Conservation (phyloP, 2,888 invertebrate genomes). For the Agrotis puta region DNA sequence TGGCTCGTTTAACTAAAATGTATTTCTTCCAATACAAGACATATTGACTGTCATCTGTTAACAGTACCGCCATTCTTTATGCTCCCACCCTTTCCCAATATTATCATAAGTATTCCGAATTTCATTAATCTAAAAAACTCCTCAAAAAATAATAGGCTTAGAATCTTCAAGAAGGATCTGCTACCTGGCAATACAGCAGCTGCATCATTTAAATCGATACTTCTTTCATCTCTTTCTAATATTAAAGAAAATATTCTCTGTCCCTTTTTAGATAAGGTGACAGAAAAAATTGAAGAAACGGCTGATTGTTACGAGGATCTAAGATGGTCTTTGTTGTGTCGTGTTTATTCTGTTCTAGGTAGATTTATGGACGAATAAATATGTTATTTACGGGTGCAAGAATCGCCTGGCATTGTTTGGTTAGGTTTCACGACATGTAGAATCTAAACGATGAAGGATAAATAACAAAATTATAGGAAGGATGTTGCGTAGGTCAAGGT, state of each 20-base stretch:
- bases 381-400: conserved; percentile 45
- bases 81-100: conserved; percentile 55
- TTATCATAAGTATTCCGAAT: conserved; percentile 64
- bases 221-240: conserved; percentile 72
- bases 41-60: conserved; percentile 51
- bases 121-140: conserved; percentile 66
- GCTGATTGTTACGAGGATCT: conserved; percentile 57
- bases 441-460: too few species aligned
- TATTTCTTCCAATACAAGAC: conserved; percentile 13
- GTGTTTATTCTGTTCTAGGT: conserved; percentile 57
- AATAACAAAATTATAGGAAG: background rate
- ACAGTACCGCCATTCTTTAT: conserved; percentile 19
- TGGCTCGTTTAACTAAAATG: conserved; percentile 5
- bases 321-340: conserved; percentile 54
- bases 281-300: conserved; percentile 65
- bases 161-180: conserved; percentile 74
- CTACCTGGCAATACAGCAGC: conserved; percentile 87
- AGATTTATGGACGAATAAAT: conserved; percentile 54
- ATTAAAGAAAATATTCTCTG: conserved; percentile 43
- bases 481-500: too few species aligned
- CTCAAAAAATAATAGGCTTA: conserved; percentile 78
- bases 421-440: background rate
- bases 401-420: conserved; percentile 36
- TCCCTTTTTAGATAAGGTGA: conserved; percentile 77
- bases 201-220: conserved; percentile 85